A percentile compares a stretch with the other conserved stretches of the same genome.
These are phyloP conservation scores for Zophobas morio DNA, from an alignment of 1,140 invertebrate genomes.

Conservation along the genomic window DNA sequence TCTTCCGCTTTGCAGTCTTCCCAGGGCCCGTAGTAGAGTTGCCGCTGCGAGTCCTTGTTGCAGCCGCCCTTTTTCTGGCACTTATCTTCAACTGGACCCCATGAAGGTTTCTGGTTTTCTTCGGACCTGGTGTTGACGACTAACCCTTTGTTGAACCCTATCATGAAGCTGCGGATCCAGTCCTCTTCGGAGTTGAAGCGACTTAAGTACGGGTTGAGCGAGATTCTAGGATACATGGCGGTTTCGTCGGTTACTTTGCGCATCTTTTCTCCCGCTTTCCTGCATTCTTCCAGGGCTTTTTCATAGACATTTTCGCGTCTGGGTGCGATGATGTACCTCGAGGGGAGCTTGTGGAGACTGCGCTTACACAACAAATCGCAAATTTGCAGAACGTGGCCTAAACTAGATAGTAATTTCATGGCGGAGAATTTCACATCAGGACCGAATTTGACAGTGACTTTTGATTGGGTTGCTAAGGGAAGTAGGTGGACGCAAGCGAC, in stretches of 20 bases:
- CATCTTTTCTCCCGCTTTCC: conserved; percentile 31
- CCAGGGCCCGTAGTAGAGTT: no score
- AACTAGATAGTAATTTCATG: conserved; percentile 1
- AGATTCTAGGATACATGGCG: background rate
- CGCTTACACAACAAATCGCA: background rate
- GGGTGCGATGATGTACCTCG: background rate
- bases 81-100: no score
- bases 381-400: conserved; percentile 1
- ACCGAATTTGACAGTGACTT: background rate
- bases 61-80: no score
- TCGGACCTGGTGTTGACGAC: background rate
- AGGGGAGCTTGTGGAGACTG: background rate
- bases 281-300: conserved; percentile 34
- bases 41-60: no score
- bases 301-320: conserved; percentile 20
- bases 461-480: conserved; percentile 3
- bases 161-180: background rate
- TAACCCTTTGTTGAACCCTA: conserved; percentile 29
- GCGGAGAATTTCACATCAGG: background rate
- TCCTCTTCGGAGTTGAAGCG: conserved; percentile 2
- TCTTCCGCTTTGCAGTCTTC: no score
- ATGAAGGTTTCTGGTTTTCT: no score
- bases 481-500: background rate
- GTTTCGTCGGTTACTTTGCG: conserved; percentile 19
- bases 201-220: conserved; percentile 3